Evolutionary conservation across 2,113 vertebrate species (phyloP), one percentile per base, ranked within the genome.

Genomic region (Callopanchax toddi): DNA sequence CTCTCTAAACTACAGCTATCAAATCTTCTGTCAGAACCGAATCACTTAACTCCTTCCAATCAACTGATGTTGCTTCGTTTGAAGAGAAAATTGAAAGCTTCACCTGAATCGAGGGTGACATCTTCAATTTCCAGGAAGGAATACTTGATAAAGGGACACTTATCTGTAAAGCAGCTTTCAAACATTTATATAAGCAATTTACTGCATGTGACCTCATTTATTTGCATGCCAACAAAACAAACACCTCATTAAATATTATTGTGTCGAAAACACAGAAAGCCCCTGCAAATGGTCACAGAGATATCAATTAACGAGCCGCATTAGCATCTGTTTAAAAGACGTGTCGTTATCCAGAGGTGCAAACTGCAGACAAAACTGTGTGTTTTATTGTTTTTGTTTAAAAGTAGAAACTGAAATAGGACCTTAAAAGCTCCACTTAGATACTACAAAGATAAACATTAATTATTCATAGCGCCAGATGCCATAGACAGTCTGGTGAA

Each of bases 381-480:
- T 44, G 42, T 36, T 51, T 59, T 63, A 51, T 49, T 45, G n/a
- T 40, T 48, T 42, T 37, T 48, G 44, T 37, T 62, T 42, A 71
- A 72, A 57, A 75, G 36, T 5, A 62, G 23, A 8, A 44, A 52
- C 39, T 40, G 32, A 48, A 81, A 76, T 4, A 6, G 22, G 53
- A 46, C 13, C 68, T 74, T 76, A 50, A 65, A 76, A 73, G 36
- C 76, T 23, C 36, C 49, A 22, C 34, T 69, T 46, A 26, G 21
- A 61, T 50, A 48, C 37, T 18, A n/a, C 65, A 34, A 52, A 51
- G 22, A 57, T 54, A 42, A 62, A 54, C 50, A 67, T 71, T 60
- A 67, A 71, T 84, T 73, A 78, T 71, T 71, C 64, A 65, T 26
- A 39, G 20, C 45, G 46, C 22, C 73, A 60, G 50, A 42, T 11